Evolutionary conservation across 2,797 vertebrate genomes (phyloP).

Genomic region (Alauda arvensis): DNA sequence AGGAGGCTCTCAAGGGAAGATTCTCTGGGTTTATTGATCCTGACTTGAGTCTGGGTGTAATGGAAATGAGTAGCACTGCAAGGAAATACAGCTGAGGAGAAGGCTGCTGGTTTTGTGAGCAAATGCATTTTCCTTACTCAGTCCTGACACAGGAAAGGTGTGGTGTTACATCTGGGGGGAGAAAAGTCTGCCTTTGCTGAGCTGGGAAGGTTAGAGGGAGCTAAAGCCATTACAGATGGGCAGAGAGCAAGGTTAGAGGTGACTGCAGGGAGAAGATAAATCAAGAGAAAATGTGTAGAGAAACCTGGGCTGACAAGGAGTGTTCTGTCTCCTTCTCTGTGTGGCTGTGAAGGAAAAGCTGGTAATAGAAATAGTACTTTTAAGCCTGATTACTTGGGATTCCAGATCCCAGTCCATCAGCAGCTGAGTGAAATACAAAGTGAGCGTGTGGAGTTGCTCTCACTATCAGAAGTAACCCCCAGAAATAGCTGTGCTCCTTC

Average conservation of each 20-base stretch:
- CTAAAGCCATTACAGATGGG: neutral
- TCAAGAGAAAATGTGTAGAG: neutral
- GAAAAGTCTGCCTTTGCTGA: neutral
- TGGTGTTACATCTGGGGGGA: neutral
- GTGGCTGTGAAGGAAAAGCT: neutral
- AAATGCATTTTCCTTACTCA: neutral
- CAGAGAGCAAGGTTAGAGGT: neutral
- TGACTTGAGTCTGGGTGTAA: neutral
- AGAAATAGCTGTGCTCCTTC: neutral
- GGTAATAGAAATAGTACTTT: neutral
- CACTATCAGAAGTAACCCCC: neutral
- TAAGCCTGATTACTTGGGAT: neutral
- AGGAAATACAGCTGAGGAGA: neutral
- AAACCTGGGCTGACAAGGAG: neutral
- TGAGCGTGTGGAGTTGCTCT: neutral
- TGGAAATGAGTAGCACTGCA: neutral
- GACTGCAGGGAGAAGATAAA: neutral
- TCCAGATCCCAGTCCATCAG: neutral
- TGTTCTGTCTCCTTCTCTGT: neutral
- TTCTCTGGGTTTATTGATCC: neutral
- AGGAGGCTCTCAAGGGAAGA: neutral
- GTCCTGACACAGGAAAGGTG: neutral
- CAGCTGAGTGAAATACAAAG: neutral
- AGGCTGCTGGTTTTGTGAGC: neutral
- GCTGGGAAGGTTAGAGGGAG: neutral